Base-by-base conservation (phyloP, 2,797 vertebrate genomes). In the Mastacembelus armatus region DNA sequence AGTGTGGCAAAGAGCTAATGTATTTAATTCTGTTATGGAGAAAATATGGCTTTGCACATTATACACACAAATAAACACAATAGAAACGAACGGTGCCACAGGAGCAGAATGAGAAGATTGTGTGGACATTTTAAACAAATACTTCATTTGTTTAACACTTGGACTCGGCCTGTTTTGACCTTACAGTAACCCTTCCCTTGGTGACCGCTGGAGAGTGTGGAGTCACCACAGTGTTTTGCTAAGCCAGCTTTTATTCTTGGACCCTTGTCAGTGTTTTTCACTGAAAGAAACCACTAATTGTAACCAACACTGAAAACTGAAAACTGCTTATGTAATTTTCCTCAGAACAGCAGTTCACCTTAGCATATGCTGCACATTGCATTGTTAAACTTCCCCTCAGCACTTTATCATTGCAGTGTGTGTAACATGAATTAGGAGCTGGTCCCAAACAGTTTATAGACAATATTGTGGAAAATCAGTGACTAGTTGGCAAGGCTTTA, bases 231-330 rank as follows among this genome's bases (percentile, higher is more conserved):
- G 69, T 43, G 78, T 78, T 86, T 82, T 69, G 65, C 40, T 78
- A 64, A 73, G 64, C 45, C 75, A 75, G 75, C 77, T 76, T 81
- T 49, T 86, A 79, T 78, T 84, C 82, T 84, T 84, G 75, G 87
- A 74, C 48, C 38, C 69, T 7, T 61, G 63, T 78, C 84, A 74
- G 89, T 88, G 89, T 89, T 89, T 91, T 91, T 90, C 83, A 55
- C 81, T 88, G 77, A 62, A 83, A n/a, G 81, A 89, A 91, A 66
- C 87, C 91, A 85, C 90, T 92, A 90, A 92, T 91, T 92, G 80
- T 77, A 83, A 90, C 82, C 39, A 27, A 87, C 65, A 45, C 54
- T 59, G 63, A 85, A 81, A 85, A 67, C 67, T 86, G 49, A 61
- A 85, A 87, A 82, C 77, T 78, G 66, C 84, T 79, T 80, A 62